Conservation (phyloP, 2,113 vertebrate species). For the Haemorhous mexicanus region DNA sequence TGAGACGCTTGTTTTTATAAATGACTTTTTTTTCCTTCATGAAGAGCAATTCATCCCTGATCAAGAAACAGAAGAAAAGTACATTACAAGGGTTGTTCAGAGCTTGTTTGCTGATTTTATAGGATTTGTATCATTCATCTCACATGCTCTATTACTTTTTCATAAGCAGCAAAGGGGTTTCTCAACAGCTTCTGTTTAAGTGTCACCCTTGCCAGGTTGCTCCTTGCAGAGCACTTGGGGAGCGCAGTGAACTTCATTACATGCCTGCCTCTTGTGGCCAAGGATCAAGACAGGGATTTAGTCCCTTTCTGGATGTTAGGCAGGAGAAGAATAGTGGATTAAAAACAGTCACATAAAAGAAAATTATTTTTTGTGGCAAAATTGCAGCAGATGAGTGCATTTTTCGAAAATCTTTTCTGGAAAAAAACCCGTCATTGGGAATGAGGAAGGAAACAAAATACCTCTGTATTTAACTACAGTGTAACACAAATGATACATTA, state of each 20-base stretch:
- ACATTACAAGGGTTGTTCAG: neutral
- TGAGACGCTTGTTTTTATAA: neutral
- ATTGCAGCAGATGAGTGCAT: neutral
- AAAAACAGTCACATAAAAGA: neutral
- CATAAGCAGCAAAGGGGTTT: neutral
- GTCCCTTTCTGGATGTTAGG: neutral
- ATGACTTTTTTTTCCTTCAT: neutral
- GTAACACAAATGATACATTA: neutral
- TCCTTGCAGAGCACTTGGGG: neutral
- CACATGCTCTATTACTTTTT: neutral
- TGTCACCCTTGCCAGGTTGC: neutral
- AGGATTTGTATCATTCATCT: neutral
- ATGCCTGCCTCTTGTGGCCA: neutral
- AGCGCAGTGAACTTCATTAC: neutral
- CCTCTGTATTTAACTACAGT: neutral
- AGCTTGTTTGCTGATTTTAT: neutral
- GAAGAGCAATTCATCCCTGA: neutral
- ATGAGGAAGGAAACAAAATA: neutral
- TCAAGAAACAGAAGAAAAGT: neutral
- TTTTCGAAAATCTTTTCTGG: neutral
- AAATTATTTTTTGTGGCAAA: neutral
- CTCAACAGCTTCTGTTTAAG: neutral
- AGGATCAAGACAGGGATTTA: neutral
- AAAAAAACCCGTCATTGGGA: neutral
- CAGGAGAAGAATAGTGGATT: neutral